A percentile compares a stretch with the other conserved stretches of the same genome.
Evolutionary conservation across 2,113 vertebrate genomes (phyloP).

Genomic region (Tragelaphus buxtoni): DNA sequence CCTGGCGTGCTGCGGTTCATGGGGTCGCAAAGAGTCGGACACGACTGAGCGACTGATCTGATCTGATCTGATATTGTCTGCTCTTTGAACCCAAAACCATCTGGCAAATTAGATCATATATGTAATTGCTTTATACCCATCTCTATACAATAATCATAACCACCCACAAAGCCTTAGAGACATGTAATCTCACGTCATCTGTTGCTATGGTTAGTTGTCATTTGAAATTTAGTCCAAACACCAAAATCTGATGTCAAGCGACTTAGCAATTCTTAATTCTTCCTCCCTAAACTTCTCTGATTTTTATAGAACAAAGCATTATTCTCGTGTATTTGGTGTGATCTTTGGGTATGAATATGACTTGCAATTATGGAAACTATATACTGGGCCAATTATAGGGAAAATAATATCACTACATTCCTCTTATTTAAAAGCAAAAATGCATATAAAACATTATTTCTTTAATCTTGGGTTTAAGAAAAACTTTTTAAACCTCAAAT

Average conservation of each 20-base stretch:
- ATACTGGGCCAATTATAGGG: not conserved
- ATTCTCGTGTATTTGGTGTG: not conserved
- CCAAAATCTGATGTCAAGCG: not conserved
- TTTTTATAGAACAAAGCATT: not conserved
- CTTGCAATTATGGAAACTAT: not conserved
- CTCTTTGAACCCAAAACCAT: no score
- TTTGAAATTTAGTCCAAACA: not conserved
- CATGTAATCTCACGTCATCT: not conserved
- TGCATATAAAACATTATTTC: not conserved
- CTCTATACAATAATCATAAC: not conserved
- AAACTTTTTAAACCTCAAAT: not conserved
- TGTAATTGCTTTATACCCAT: not conserved
- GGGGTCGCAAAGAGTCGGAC: no score
- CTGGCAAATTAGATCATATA: not conserved
- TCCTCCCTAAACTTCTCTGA: not conserved
- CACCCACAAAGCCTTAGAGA: not conserved
- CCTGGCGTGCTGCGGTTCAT: no score
- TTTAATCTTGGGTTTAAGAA: not conserved
- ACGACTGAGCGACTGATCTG: no score
- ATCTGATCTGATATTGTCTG: no score
- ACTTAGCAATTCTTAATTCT: not conserved
- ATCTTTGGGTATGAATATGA: not conserved
- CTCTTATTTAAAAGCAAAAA: not conserved
- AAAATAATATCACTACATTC: not conserved
- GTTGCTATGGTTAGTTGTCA: not conserved